phyloP scores from a whole-genome alignment of 2,113 vertebrate species.

The Bagarius yarrelli region DNA sequence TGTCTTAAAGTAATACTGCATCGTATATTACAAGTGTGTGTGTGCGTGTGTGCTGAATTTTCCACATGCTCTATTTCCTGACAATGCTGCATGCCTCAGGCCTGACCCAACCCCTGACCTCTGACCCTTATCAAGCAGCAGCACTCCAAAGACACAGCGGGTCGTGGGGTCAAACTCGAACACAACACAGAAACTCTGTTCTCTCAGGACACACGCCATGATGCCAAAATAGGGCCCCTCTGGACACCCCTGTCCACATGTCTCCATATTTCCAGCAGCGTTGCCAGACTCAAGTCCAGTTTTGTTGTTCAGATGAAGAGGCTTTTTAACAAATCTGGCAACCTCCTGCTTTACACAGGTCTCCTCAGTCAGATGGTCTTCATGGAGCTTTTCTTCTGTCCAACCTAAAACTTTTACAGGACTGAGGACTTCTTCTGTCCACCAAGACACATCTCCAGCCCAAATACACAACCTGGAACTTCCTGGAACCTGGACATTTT shows the following conservation, averaged over 20 bases:
- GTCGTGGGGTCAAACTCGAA: not conserved
- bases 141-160: not conserved
- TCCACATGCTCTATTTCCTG: slow-evolving; percentile 5
- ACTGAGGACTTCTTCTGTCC: not conserved
- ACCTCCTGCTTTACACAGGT: too few relatives aligned
- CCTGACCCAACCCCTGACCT: slow-evolving; percentile 14
- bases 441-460: too few relatives aligned
- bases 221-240: not conserved
- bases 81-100: slow-evolving; percentile 4
- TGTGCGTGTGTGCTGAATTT: not conserved
- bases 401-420: not conserved
- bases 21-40: not conserved
- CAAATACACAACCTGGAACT: too few relatives aligned
- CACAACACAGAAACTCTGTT: not conserved
- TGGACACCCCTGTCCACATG: not conserved
- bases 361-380: too few relatives aligned
- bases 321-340: too few relatives aligned
- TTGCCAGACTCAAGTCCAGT: not conserved
- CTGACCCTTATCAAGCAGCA: slow-evolving; percentile 12
- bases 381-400: not conserved
- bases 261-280: not conserved
- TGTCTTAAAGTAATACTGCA: not conserved
- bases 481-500: too few relatives aligned
- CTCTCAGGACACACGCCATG: not conserved
- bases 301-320: too few relatives aligned